phyloP scores from a whole-genome alignment of 1,140 invertebrate genomes.

The Camponotus pennsylvanicus region DNA sequence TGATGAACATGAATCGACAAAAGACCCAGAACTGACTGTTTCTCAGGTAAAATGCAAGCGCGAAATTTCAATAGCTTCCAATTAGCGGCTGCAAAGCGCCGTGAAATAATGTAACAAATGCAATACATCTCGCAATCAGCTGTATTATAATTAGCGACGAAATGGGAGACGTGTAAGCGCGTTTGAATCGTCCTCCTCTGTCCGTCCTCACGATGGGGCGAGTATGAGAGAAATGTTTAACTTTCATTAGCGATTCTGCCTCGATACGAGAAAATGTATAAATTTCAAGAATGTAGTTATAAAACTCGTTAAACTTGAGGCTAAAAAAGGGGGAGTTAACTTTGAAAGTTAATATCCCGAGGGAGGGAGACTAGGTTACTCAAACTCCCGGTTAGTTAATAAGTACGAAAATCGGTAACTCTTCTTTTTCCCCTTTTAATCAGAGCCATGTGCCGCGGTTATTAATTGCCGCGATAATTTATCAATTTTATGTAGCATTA shows the following conservation, averaged over 20 bases:
- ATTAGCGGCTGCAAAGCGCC: conserved; percentile 12
- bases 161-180: not conserved
- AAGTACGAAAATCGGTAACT: not conserved
- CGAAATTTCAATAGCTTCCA: not conserved
- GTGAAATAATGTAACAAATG: not conserved
- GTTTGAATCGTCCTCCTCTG: not conserved
- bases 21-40: not conserved
- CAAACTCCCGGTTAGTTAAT: conserved; percentile 13
- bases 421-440: not conserved
- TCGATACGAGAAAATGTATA: conserved; percentile 23
- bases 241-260: not conserved
- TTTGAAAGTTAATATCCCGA: conserved; percentile 38
- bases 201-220: no score
- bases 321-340: not conserved
- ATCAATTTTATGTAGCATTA: not conserved
- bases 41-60: not conserved
- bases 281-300: conserved; percentile 32
- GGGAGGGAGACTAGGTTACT: not conserved
- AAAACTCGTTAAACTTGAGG: conserved; percentile 45
- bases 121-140: not conserved
- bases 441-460: not conserved
- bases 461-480: conserved; percentile 18
- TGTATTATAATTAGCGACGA: not conserved
- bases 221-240: not conserved
- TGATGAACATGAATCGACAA: not conserved